Evolutionary conservation across 2,888 invertebrate genomes (phyloP), one percentile per base, ranked within the genome.

Genomic region (Tuberolachnus salignus): DNA sequence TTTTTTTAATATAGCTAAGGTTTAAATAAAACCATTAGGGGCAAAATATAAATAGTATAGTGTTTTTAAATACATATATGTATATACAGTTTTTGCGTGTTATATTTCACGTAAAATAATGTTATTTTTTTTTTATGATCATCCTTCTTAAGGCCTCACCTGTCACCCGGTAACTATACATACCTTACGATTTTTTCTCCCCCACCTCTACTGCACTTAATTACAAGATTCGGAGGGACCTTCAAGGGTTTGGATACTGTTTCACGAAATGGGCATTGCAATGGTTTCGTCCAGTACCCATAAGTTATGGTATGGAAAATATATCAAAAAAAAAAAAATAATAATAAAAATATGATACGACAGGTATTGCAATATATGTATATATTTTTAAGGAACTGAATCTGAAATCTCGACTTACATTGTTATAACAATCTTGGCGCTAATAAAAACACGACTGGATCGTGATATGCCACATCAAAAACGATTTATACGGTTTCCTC

Each of bases 371-470:
- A 34, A 34, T 34, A 34, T 34, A 34, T 34, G n/a, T n/a, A n/a
- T 34, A 34, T 34, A 34, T 34, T 34, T 34, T 34, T 46, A 51
- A 67, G 57, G 64, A 64, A 64, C 51, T 44, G 26, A 78, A 69
- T 67, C 53, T 55, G 44, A 74, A 72, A 75, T 75, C 67, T 78
- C 67, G 75, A 78, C 67, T 78, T 78, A 78, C 75, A 78, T 59
- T 67, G 57, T 78, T 67, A 59, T 34, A 34, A 34, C 34, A 34
- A 34, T 23, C 51, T 53, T 34, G 26, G 49, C 34, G 16, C 16
- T 51, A 42, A 73, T 72, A 72, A 72, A 72, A 72, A 61, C 14
- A 72, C 10, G 71, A 26, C 73, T 34, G 23, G 53, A 53, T 49
- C 75, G 67, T 6, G 34, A 34, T n/a, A n/a, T 57, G 66, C 44